Evolutionary conservation across 2,888 invertebrate species (phyloP).

Genomic region (Lepidonotus clava): DNA sequence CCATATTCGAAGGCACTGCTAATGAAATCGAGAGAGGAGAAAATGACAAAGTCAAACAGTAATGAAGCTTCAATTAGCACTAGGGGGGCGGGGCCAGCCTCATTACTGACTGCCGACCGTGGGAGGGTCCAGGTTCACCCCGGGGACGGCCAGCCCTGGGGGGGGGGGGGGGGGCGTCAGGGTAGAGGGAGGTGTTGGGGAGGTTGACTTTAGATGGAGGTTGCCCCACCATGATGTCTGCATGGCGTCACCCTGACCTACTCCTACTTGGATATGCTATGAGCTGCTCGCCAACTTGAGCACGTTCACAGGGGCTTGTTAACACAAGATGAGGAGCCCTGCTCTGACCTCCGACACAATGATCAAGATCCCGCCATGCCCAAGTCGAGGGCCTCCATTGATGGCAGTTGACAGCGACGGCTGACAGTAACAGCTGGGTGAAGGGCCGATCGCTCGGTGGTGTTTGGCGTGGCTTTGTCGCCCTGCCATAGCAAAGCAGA

Average conservation of each 20-base stretch:
- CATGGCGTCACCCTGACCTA: background rate
- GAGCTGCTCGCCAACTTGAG: constrained; percentile 35
- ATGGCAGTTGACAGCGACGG: background rate
- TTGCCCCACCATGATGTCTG: background rate
- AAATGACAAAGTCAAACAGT: constrained; percentile 52
- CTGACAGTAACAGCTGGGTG: background rate
- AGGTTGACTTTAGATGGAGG: background rate
- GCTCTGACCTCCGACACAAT: background rate
- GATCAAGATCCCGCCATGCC: background rate
- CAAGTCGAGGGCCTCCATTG: too few species aligned
- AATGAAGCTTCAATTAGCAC: constrained; percentile 54
- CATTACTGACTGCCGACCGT: background rate
- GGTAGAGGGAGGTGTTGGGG: background rate
- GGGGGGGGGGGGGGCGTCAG: background rate
- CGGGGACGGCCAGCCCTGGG: background rate
- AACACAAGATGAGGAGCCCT: background rate
- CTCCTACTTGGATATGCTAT: background rate
- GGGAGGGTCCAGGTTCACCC: background rate
- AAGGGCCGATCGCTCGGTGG: background rate
- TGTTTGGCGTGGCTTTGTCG: constrained; percentile 34
- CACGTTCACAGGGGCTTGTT: constrained; percentile 20
- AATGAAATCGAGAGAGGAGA: background rate
- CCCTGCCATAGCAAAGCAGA: background rate
- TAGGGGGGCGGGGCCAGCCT: constrained; percentile 1
- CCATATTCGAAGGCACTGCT: background rate